Base-by-base conservation (phyloP, 2,888 invertebrate genomes). In the Rhopalosiphum nymphaeae region DNA sequence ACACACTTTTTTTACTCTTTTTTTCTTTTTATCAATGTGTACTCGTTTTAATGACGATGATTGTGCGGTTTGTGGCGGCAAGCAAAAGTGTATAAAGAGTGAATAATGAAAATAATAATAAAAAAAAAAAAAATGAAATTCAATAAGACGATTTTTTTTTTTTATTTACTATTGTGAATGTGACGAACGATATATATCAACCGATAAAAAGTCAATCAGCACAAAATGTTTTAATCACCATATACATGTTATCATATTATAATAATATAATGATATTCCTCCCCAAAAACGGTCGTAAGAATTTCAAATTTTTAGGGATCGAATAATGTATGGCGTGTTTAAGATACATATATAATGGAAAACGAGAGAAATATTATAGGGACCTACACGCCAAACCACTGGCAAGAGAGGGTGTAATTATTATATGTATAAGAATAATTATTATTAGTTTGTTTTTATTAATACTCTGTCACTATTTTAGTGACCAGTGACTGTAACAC, bases 11-110 rank as follows among this genome's bases (percentile, higher is more conserved):
- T 92, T 92, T 78, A 89, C 88, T 92, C 36, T 88, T 87, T 92
- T 86, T 93, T 89, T 56, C 53, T 89, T 90, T 94, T 85, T 85
- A 90, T 94, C 94, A 86, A 90, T 87, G 91, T 91, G 90, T 25
- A 53, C 91, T 90, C 90, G 91, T 94, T 94, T 94, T 94, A 94
- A 94, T 94, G 94, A 94, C 94, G 94, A 94, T 94, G 94, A 94
- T 86, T 94, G 90, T 94, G 94, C 94, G 89, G 94, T 94, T 94
- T 94, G 89, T 89, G 89, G 93, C 89, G 89, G 78, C 89, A 61
- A 89, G 93, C 93, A 93, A 93, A 93, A 93, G 89, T 85, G 78
- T 93, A 88, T 53, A 84, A 90, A 93, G 85, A 86, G 46, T 46
- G 92, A 87, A 92, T 86, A 88, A 86, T 88, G 53, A 44, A 49